These are phyloP conservation scores for Copidosoma floridanum DNA, from an alignment of 1,140 invertebrate species.

Conservation along the genomic window DNA sequence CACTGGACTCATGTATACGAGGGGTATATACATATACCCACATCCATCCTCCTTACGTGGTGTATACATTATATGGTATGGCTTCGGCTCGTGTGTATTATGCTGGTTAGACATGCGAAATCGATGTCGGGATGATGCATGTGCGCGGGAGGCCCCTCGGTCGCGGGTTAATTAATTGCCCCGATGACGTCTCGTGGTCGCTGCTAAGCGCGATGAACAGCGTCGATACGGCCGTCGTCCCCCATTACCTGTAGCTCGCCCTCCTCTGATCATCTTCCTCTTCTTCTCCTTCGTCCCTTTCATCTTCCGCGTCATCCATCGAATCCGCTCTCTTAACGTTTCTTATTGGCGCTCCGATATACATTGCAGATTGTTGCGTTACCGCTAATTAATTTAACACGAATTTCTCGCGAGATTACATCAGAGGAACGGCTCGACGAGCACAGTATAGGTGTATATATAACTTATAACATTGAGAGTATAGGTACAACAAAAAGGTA, in stretches of 20 bases:
- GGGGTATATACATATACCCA: too few relatives aligned
- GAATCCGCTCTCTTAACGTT: not conserved
- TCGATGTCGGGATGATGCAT: slow-evolving; percentile 18
- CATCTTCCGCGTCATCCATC: not conserved
- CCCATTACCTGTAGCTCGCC: too few relatives aligned
- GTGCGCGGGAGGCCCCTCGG: too few relatives aligned
- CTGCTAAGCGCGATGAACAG: not conserved
- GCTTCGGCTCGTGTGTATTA: not conserved
- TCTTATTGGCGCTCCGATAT: too few relatives aligned
- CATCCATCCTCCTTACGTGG: not conserved
- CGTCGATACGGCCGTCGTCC: not conserved
- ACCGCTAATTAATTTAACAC: not conserved
- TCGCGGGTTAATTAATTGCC: slow-evolving; percentile 20
- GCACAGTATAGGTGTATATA: too few relatives aligned
- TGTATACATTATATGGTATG: not conserved
- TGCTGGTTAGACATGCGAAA: slow-evolving; percentile 14
- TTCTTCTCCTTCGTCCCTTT: not conserved
- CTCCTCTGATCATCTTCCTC: not conserved
- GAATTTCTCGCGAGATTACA: slow-evolving; percentile 4
- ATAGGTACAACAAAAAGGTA: too few relatives aligned
- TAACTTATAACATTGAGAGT: too few relatives aligned
- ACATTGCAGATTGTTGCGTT: too few relatives aligned
- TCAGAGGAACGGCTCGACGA: too few relatives aligned
- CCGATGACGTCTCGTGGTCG: slow-evolving; percentile 9
- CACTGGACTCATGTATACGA: too few relatives aligned